Base-by-base conservation (phyloP, 2,797 vertebrate species). In the Sebastes baramenuke region DNA sequence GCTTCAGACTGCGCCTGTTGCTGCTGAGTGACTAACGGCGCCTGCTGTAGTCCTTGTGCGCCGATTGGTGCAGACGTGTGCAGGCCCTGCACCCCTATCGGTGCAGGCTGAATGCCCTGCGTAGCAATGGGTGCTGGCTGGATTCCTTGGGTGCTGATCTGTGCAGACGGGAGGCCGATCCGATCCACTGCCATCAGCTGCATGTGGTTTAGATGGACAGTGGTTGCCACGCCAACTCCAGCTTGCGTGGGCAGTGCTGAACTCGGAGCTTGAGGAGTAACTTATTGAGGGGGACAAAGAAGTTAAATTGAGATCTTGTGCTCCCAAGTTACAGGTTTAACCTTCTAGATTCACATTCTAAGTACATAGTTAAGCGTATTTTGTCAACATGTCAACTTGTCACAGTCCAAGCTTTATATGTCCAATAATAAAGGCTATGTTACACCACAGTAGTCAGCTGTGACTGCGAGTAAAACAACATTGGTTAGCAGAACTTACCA, bases 111-210 rank as follows among this genome's bases (percentile, higher is more conserved):
- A 72, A 99, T 97, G 5, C 98, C 97, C 87, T 99, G 98, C 0
- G 97, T 94, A 0, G 95, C 75, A 75, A 99, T 97, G 2, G 98
- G 96, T 0, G 97, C 96, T 0, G 97, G 96, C 90, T 99, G 98
- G 86, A 99, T 98, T 42, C 98, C 98, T 77, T 99, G 98, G 0
- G 97, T 96, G 16, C 96, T 94, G 94, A 99, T 98, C 32, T 98
- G 98, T 0, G 98, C 96, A 0, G 98, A 97, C 42, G 97, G 97
- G 74, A 98, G 97, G 29, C 97, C 97, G 32, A 99, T 97, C 75
- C 99, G 97, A 88, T 99, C 98, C 4, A 99, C 97, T 0, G 98
- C 96, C 97, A 99, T 99, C 89, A 99, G 93, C 94, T 99, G 98
- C 98, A 99, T 99, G 90, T 96, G 97, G 90, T 99, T 99, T 18